Evolutionary conservation across 2,113 vertebrate genomes (phyloP), one percentile per base, ranked within the genome.

Genomic region (Hiodon tergisus): DNA sequence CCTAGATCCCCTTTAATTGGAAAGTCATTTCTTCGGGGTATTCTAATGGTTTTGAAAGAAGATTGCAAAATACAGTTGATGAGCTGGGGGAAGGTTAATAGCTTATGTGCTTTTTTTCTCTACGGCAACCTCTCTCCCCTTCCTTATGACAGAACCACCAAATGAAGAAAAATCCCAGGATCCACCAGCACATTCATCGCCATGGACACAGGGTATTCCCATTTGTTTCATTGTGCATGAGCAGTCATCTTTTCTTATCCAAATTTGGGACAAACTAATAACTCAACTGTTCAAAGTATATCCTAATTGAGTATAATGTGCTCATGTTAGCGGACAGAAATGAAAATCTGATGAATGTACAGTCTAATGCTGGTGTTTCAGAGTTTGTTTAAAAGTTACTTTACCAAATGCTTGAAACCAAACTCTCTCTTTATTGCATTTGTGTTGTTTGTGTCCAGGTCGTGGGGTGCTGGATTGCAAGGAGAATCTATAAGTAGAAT

Each of bases 1-100:
- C 90, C 85, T 92, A 94, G 94, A 96, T 95, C 93, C 91, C 90
- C 93, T 95, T 97, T 99, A 98, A 98, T 98, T 98, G 95, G 95
- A 97, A 98, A 98, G 95, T 96, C 95, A 98, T 98, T 98, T 97
- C 96, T 99, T 98, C 93, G 93, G 97, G 97, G 96, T 97, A 98
- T 98, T 97, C 96, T 98, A 98, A 99, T 99, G 96, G 94, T 98
- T 97, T 94, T 93, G 91, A 94, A 92, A 93, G 94, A 98, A 97
- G 94, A 98, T 96, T 98, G 95, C 95, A 95, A 96, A 98, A 94
- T 94, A 95, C 96, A 97, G 95, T 97, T 98, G 97, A 97, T 95
- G 94, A 89, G 96, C 92, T 96, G 92, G 91, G 90, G 93, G 93
- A 93, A 92, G 94, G 94, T 95, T 98, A 98, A 97, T 96, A 94